Base-by-base conservation (phyloP, 2,888 invertebrate species). In the Masnerella sp. region DNA sequence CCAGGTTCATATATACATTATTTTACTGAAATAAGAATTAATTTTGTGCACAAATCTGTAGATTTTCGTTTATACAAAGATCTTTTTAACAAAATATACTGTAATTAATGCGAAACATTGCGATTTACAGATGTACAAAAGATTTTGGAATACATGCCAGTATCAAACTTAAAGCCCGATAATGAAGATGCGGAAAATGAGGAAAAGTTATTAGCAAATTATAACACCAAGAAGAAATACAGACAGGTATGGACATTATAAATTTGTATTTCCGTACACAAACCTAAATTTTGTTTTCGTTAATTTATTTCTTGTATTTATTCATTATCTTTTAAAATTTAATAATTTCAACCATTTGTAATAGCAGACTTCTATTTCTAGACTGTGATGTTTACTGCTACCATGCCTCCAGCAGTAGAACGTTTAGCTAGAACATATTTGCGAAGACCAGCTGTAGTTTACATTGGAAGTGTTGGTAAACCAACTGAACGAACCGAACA, bases 311-410 rank as follows among this genome's bases (percentile, higher is more conserved):
- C n/a, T n/a, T n/a, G n/a, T n/a, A n/a, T n/a, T n/a, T n/a, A 32
- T 7, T 32, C 30, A 30, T 36, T 5, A 43, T 22, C 1, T 25
- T 25, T 43, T 5, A 30, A 18, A 2, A n/a, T n/a, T n/a, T n/a
- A n/a, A n/a, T n/a, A n/a, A n/a, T n/a, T n/a, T n/a, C n/a, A n/a
- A n/a, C n/a, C n/a, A n/a, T n/a, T n/a, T n/a, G n/a, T n/a, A n/a
- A n/a, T n/a, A n/a, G n/a, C n/a, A n/a, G n/a, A 18, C n/a, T 38
- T 52, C n/a, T 20, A 38, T 15, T 40, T 40, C 0, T 25, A 93
- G 93, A 99, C 99, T 82, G 99, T 99, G 86, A 99, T 99, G 99
- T 99, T 99, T 88, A 99, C 99, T 47, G 99, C 99, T 2, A 99
- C 99, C 76, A 99, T 99, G 99, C 98, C 98, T 5, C 94, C 98